Conservation (phyloP, 92 coral and sea anemone genomes). For the Palythoa grandiflora region DNA sequence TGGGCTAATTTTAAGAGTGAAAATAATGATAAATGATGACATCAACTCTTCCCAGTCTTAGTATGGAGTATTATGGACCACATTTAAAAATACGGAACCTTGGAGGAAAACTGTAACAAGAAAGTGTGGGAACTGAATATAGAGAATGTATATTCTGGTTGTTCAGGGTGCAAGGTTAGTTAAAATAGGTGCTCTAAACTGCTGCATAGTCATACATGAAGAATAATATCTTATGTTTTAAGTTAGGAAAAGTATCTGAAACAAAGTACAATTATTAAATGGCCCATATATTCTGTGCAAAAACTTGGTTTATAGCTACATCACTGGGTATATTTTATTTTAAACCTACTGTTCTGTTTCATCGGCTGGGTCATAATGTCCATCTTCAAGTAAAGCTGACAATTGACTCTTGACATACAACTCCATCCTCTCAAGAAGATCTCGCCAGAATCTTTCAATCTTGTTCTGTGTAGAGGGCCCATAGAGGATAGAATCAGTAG, state of each 20-base stretch:
- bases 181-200: slow-evolving; percentile 9
- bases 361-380: slow-evolving; percentile 69
- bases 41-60: slow-evolving; percentile 17
- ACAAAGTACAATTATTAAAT: slow-evolving; percentile 9
- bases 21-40: neutral
- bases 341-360: slow-evolving; percentile 61
- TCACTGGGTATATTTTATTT: slow-evolving; percentile 10
- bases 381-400: slow-evolving; percentile 69
- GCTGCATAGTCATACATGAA: slow-evolving; percentile 12
- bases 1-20: slow-evolving; percentile 20
- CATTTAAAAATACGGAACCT: slow-evolving; percentile 19
- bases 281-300: slow-evolving; percentile 14
- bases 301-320: slow-evolving; percentile 20
- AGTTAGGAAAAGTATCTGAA: slow-evolving; percentile 28
- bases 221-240: slow-evolving; percentile 10
- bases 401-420: slow-evolving; percentile 66
- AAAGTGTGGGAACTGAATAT: slow-evolving; percentile 2
- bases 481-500: slow-evolving; percentile 62
- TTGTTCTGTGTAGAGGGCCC: slow-evolving; percentile 82
- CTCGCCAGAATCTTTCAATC: slow-evolving; percentile 75
- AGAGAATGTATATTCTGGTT: slow-evolving; percentile 23
- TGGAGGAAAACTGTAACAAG: slow-evolving; percentile 17
- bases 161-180: neutral
- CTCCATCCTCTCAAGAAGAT: slow-evolving; percentile 75
- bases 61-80: neutral